These are phyloP conservation scores for Echinometra lucunter DNA, from an alignment of 53 echinoderm and acorn worm species.

Conservation along the genomic window DNA sequence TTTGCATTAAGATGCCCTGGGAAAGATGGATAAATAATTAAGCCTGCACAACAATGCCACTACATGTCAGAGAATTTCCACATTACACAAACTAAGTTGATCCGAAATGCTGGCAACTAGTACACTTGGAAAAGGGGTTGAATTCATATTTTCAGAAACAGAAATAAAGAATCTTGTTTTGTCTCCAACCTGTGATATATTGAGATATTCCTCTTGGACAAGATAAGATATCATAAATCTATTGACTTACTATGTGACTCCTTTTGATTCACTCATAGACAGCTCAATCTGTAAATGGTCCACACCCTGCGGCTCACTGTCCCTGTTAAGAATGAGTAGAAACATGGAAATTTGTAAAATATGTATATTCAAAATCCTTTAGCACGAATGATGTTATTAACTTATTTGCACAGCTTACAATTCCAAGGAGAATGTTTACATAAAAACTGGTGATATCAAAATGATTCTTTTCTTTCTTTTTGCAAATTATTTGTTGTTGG, in stretches of 20 bases:
- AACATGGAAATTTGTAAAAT: neutral
- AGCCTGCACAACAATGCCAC: neutral
- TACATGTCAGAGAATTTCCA: neutral
- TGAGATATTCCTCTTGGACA: neutral
- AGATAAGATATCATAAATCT: neutral
- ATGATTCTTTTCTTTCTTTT: neutral
- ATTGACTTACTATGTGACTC: conserved; percentile 84
- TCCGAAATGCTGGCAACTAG: neutral
- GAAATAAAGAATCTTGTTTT: neutral
- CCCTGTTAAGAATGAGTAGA: conserved; percentile 64
- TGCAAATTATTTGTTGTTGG: neutral
- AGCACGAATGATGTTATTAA: no score
- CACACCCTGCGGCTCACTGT: conserved; percentile 80
- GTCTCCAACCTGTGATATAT: neutral
- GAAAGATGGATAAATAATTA: neutral
- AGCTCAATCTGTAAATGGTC: conserved; percentile 89
- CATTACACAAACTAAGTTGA: neutral
- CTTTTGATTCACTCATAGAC: conserved; percentile 91
- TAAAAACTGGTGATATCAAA: neutral
- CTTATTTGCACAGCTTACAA: no score
- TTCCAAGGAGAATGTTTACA: neutral
- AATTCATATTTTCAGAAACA: neutral
- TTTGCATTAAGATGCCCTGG: no score
- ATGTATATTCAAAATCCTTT: no score
- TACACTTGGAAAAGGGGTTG: neutral